These are phyloP conservation scores for Polia nebulosa DNA, from an alignment of 2,888 invertebrate genomes.

Conservation along the genomic window DNA sequence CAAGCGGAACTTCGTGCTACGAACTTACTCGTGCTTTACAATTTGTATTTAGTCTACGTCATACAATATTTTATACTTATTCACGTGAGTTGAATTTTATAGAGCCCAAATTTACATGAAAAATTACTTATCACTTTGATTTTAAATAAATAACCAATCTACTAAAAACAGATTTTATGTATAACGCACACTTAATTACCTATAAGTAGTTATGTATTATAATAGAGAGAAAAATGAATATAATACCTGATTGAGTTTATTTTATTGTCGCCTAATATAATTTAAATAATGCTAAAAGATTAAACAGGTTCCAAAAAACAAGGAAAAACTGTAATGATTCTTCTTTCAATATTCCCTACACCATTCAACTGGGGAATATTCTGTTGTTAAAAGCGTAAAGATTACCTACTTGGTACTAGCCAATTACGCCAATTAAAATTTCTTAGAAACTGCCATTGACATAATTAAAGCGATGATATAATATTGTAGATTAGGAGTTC, in stretches of 20 bases:
- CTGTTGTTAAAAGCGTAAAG: constrained; percentile 41
- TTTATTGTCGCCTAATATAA: constrained; percentile 14
- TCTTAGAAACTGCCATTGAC: constrained; percentile 63
- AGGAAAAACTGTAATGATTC: constrained; percentile 8
- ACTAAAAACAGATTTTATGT: constrained; percentile 46
- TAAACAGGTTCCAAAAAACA: constrained; percentile 18
- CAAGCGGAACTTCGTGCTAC: constrained; percentile 4
- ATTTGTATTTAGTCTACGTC: constrained; percentile 2
- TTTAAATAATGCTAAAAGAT: constrained; percentile 17
- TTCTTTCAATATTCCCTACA: constrained; percentile 15
- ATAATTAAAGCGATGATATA: constrained; percentile 64
- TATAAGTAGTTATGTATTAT: constrained; percentile 32
- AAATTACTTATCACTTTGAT: constrained; percentile 44
- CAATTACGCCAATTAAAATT: constrained; percentile 71
- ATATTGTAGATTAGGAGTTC: constrained; percentile 53
- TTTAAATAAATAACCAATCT: constrained; percentile 62
- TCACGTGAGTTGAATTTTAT: constrained; percentile 53
- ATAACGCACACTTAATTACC: constrained; percentile 19
- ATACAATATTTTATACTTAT: constrained; percentile 20
- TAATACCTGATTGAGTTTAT: constrained; percentile 11
- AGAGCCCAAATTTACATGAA: constrained; percentile 57
- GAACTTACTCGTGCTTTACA: constrained; percentile 8
- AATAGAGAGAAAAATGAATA: constrained; percentile 20
- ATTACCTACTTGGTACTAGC: constrained; percentile 64
- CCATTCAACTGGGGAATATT: constrained; percentile 14